These are phyloP conservation scores for Xyrauchen texanus DNA, from an alignment of 2,113 vertebrate species.

Conservation along the genomic window DNA sequence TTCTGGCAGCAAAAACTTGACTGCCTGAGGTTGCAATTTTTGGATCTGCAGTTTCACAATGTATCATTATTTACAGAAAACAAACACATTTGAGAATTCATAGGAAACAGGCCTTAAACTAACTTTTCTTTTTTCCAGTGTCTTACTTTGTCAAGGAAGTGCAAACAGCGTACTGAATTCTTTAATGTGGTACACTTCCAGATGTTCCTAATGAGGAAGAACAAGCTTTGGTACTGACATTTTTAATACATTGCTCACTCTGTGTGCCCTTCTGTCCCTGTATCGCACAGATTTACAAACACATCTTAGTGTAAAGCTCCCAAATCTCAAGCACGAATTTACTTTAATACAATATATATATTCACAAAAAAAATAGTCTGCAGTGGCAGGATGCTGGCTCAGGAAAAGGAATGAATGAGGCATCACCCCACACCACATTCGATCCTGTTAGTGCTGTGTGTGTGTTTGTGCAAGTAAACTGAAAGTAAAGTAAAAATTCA, in stretches of 20 bases:
- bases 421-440: constrained; percentile 56
- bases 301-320: neutral
- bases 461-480: constrained; percentile 1
- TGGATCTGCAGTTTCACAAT: constrained; percentile 10
- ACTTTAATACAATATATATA: neutral
- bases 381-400: constrained; percentile 62
- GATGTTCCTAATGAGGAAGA: constrained; percentile 65
- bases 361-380: constrained; percentile 50
- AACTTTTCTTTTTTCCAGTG: constrained; percentile 11
- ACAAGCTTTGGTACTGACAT: constrained; percentile 59
- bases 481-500: neutral
- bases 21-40: constrained; percentile 1
- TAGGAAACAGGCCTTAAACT: constrained; percentile 6
- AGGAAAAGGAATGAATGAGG: constrained; percentile 62
- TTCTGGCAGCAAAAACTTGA: neutral
- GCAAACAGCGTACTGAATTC: constrained; percentile 42
- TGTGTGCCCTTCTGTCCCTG: constrained; percentile 68
- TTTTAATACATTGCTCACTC: constrained; percentile 53
- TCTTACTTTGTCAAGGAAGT: constrained; percentile 20
- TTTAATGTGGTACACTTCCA: constrained; percentile 56
- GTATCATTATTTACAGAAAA: constrained; percentile 12
- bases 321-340: constrained; percentile 12
- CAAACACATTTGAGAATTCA: constrained; percentile 5
- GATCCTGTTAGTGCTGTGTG: neutral
- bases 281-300: constrained; percentile 48